phyloP scores from a whole-genome alignment of 2,113 vertebrate genomes.

The Poeciliopsis occidentalis region DNA sequence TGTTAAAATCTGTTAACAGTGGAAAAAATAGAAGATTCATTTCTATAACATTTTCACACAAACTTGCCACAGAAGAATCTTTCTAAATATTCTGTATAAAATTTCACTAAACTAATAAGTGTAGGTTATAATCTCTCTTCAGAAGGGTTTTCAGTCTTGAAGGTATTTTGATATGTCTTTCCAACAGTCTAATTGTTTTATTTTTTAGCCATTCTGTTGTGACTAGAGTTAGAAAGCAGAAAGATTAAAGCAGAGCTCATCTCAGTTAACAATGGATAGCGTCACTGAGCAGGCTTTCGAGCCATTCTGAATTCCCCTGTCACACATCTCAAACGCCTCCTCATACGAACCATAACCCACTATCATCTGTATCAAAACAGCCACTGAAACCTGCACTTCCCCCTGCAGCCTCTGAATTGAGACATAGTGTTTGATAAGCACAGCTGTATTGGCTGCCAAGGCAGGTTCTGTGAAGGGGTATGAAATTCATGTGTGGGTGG shows the following conservation, averaged over 20 bases:
- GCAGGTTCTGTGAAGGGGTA: conserved; percentile 3
- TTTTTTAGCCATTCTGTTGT: conserved; percentile 23
- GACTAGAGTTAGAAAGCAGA: conserved; percentile 36
- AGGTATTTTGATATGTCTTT: background rate
- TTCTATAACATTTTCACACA: background rate
- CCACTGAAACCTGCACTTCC: conserved; percentile 55
- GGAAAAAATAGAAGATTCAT: too few relatives aligned
- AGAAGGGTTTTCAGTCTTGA: background rate
- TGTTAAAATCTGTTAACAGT: too few relatives aligned
- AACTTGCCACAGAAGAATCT: background rate
- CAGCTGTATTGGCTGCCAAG: conserved; percentile 21
- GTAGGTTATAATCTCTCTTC: background rate
- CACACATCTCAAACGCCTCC: conserved; percentile 42
- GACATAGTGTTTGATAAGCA: conserved; percentile 34
- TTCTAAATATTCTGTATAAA: background rate
- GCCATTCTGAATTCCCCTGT: conserved; percentile 49
- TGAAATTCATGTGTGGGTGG: conserved; percentile 36
- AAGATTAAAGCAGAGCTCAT: conserved; percentile 22
- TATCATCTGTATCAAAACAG: conserved; percentile 59
- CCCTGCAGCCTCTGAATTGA: conserved; percentile 45
- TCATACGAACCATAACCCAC: conserved; percentile 53
- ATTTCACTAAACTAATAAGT: too few relatives aligned
- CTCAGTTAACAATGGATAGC: conserved; percentile 14
- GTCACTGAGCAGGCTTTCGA: conserved; percentile 24
- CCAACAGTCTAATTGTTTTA: background rate